A percentile compares a stretch with the other conserved stretches of the same genome.
These are phyloP conservation scores for Temnothorax longispinosus DNA, from an alignment of 1,140 invertebrate species.

Conservation along the genomic window DNA sequence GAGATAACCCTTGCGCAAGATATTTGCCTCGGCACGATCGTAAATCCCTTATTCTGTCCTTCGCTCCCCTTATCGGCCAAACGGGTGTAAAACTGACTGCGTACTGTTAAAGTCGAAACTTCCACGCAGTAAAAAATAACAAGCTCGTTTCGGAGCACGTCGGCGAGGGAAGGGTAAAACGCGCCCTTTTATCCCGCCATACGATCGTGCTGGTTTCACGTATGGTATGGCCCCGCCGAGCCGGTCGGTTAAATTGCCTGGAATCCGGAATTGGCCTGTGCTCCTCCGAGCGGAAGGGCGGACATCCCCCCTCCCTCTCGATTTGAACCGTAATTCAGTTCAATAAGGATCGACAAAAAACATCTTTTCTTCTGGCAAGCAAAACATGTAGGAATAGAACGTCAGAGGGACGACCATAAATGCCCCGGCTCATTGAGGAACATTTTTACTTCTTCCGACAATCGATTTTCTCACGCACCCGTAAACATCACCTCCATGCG, in stretches of 20 bases:
- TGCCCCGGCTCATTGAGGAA: background rate
- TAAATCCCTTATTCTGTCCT: conserved; percentile 61
- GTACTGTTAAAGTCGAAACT: conserved; percentile 60
- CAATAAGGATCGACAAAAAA: conserved; percentile 38
- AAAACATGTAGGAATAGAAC: conserved; percentile 19
- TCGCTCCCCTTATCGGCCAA: conserved; percentile 58
- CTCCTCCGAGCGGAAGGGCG: conserved; percentile 60
- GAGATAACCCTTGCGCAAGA: conserved; percentile 1
- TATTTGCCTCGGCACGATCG: conserved; percentile 39
- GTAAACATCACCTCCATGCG: background rate
- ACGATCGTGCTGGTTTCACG: conserved; percentile 29
- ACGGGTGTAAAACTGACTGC: conserved; percentile 64
- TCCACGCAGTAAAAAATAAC: conserved; percentile 80
- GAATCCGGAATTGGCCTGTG: conserved; percentile 76
- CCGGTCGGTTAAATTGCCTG: conserved; percentile 78
- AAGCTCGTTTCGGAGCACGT: conserved; percentile 70
- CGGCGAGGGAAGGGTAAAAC: conserved; percentile 49
- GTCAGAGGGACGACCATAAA: background rate
- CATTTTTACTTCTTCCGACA: background rate
- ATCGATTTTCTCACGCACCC: background rate
- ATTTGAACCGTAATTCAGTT: conserved; percentile 55
- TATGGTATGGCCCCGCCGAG: conserved; percentile 42
- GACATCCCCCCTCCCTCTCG: conserved; percentile 6
- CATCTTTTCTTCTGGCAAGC: conserved; percentile 31
- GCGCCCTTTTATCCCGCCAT: conserved; percentile 56